phyloP scores from a whole-genome alignment of 2,113 vertebrate genomes.

The Pipra filicauda region DNA sequence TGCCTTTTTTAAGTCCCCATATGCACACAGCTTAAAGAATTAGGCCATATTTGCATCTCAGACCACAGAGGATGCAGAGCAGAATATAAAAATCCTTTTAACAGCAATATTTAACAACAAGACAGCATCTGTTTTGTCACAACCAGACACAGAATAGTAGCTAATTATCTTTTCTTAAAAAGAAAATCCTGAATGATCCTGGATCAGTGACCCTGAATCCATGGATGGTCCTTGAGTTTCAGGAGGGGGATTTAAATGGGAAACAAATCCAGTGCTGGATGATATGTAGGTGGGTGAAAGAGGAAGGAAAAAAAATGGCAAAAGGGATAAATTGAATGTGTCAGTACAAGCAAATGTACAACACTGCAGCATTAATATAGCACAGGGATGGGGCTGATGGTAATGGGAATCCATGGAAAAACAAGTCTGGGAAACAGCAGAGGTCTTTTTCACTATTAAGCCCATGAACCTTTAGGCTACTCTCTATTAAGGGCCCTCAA shows the following conservation, averaged over 20 bases:
- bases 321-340: background rate
- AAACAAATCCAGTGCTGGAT: background rate
- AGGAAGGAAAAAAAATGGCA: background rate
- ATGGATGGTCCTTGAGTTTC: background rate
- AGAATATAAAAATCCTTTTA: background rate
- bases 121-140: background rate
- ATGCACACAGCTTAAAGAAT: background rate
- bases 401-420: background rate
- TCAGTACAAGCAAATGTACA: background rate
- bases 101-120: background rate
- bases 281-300: background rate
- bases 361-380: background rate
- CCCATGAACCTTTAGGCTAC: conserved; percentile 11
- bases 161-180: background rate
- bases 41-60: background rate
- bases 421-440: background rate
- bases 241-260: background rate
- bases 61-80: background rate
- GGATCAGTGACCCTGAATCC: background rate
- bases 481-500: background rate
- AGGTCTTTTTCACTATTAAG: background rate
- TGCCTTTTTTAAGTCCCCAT: background rate
- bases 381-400: background rate
- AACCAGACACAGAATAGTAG: background rate
- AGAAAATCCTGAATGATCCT: background rate